Evolutionary conservation across 2,888 invertebrate species (phyloP).

Genomic region (Acleris emargana): DNA sequence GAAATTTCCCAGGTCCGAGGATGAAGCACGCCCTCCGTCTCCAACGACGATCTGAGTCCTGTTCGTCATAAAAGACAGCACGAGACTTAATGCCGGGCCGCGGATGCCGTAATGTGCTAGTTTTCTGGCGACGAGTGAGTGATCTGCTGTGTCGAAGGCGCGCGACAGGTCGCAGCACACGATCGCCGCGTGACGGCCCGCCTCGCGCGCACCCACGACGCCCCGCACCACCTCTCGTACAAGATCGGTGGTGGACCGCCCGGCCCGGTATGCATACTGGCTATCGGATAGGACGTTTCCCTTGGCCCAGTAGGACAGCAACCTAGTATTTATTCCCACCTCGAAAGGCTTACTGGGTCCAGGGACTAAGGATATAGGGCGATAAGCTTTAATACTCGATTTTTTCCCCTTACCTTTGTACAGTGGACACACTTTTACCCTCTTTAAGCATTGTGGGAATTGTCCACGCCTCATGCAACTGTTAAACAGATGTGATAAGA

Average conservation of each 20-base stretch:
- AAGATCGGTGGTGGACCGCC: conserved; percentile 6
- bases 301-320: not conserved
- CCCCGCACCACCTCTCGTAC: conserved; percentile 2
- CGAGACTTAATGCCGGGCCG: not conserved
- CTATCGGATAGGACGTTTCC: not conserved
- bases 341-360: too few species aligned
- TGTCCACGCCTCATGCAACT: too few species aligned
- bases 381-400: too few species aligned
- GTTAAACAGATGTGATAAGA: too few species aligned
- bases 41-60: not conserved
- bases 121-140: not conserved
- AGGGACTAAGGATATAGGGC: too few species aligned
- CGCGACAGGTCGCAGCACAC: conserved; percentile 9
- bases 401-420: too few species aligned
- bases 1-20: not conserved
- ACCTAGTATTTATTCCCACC: too few species aligned
- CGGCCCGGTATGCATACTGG: not conserved
- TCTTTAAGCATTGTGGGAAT: too few species aligned
- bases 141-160: not conserved
- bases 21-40: not conserved
- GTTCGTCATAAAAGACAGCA: not conserved
- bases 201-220: conserved; percentile 1
- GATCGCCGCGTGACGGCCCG: not conserved
- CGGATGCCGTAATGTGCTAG: not conserved
- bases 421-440: too few species aligned